These are phyloP conservation scores for Gavia stellata DNA, from an alignment of 2,113 vertebrate species.

Conservation along the genomic window DNA sequence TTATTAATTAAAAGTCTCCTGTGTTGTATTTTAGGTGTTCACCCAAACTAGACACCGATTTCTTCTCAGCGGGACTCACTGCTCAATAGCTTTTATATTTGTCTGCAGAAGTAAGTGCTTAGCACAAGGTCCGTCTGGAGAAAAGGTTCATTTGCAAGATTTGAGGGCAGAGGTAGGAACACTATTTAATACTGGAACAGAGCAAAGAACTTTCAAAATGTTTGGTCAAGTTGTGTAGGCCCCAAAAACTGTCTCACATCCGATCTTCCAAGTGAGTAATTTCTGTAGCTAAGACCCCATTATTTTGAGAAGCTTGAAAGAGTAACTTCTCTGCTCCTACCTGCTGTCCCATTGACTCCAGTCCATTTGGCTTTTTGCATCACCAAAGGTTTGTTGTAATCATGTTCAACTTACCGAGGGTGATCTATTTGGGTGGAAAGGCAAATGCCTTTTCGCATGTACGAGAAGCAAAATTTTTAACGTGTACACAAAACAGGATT, in stretches of 20 bases:
- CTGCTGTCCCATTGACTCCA: not conserved
- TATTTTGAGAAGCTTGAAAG: not conserved
- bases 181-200: not conserved
- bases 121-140: not conserved
- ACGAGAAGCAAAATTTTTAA: not conserved
- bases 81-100: not conserved
- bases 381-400: not conserved
- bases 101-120: not conserved
- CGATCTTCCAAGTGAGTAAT: not conserved
- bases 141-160: not conserved
- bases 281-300: not conserved
- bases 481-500: not conserved
- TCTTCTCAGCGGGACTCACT: not conserved
- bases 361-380: not conserved
- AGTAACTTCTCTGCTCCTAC: not conserved
- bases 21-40: not conserved
- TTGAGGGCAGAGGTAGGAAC: not conserved
- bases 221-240: not conserved
- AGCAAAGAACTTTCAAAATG: not conserved
- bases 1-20: not conserved
- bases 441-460: not conserved
- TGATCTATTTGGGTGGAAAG: not conserved
- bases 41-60: not conserved
- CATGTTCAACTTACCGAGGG: not conserved
- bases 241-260: accelerated